Evolutionary conservation across 1,140 invertebrate species (phyloP).

Genomic region (Sipha flava): DNA sequence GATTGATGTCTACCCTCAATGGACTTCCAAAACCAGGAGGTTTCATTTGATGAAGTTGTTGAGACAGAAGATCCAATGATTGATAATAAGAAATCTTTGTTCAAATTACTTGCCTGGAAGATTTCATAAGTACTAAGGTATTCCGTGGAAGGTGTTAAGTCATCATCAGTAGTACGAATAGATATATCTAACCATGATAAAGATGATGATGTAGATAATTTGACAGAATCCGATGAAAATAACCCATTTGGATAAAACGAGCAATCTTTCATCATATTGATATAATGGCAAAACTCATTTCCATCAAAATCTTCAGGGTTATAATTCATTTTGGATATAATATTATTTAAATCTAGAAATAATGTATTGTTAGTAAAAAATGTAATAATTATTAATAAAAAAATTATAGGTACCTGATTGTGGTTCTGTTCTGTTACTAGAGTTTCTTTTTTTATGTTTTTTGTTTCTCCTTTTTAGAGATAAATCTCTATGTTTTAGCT

Average conservation of each 20-base stretch:
- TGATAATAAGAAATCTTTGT: conserved; percentile 10
- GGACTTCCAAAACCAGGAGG: conserved; percentile 14
- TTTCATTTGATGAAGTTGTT: neutral
- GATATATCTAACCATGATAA: conserved; percentile 15
- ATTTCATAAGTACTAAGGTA: conserved; percentile 2
- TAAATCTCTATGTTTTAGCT: conserved; percentile 7
- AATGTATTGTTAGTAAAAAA: neutral
- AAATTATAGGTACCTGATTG: conserved; percentile 2
- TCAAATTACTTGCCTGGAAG: conserved; percentile 14
- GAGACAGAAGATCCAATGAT: neutral
- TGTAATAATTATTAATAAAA: neutral
- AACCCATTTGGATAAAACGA: conserved; percentile 17
- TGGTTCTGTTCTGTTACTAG: neutral
- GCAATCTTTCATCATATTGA: conserved; percentile 23
- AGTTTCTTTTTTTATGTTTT: conserved; percentile 22
- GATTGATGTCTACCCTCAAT: conserved; percentile 10
- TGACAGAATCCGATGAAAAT: conserved; percentile 21
- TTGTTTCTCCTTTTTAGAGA: conserved; percentile 12
- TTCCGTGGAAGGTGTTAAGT: conserved; percentile 4
- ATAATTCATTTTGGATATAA: neutral
- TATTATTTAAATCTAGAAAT: neutral
- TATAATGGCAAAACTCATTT: conserved; percentile 19
- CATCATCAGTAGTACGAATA: conserved; percentile 10
- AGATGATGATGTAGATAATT: neutral
- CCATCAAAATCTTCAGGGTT: conserved; percentile 13